These are phyloP conservation scores for Phataginus tricuspis DNA, from an alignment of 2,797 vertebrate species.

Conservation along the genomic window DNA sequence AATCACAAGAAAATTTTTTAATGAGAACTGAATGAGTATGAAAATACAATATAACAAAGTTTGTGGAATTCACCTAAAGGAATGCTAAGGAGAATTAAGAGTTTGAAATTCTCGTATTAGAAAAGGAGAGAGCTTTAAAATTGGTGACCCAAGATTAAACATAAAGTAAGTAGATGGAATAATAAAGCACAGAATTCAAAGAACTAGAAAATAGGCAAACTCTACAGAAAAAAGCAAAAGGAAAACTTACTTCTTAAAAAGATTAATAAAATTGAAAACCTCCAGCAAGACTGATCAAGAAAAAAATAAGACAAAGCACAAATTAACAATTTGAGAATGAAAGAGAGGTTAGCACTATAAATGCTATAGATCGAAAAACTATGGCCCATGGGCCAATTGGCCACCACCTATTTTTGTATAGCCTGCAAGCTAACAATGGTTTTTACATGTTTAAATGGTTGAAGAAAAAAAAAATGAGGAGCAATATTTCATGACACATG, in stretches of 20 bases:
- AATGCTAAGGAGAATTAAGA: neutral
- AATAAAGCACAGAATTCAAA: conserved; percentile 6
- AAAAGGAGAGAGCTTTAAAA: neutral
- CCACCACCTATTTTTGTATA: neutral
- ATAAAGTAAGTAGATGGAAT: neutral
- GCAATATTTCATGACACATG: neutral
- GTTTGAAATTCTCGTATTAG: conserved; percentile 22
- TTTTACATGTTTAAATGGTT: neutral
- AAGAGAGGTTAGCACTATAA: neutral
- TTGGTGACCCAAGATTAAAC: neutral
- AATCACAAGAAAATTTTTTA: neutral
- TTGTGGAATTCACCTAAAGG: neutral
- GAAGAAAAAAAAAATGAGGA: neutral
- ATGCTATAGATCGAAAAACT: neutral
- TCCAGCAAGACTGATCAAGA: neutral
- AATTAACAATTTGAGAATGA: neutral
- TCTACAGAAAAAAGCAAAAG: neutral
- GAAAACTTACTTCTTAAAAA: neutral
- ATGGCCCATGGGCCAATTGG: neutral
- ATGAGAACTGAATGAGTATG: neutral
- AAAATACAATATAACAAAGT: neutral
- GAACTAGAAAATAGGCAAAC: neutral
- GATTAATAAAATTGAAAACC: neutral
- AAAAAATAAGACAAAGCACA: neutral
- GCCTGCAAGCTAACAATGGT: neutral